A percentile compares a stretch with the other conserved stretches of the same genome.
Evolutionary conservation across 2,888 invertebrate genomes (phyloP).

Genomic region (Mesochorus sp.): DNA sequence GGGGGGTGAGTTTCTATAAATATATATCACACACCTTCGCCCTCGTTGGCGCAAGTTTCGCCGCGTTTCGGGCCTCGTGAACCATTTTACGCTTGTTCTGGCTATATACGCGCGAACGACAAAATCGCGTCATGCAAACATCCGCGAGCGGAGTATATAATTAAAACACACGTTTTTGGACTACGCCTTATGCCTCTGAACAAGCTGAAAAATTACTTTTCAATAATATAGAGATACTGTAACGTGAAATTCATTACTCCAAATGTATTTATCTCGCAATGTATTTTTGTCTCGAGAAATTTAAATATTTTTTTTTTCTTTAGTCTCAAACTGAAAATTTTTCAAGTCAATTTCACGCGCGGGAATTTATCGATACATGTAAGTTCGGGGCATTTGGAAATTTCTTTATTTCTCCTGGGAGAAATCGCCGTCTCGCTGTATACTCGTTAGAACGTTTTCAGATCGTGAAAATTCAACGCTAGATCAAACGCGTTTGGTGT

Average conservation of each 20-base stretch:
- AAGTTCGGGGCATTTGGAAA: too few species aligned
- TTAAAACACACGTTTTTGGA: slow-evolving; percentile 55
- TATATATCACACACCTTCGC: slow-evolving; percentile 62
- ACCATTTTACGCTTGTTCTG: slow-evolving; percentile 58
- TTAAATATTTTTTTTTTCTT: too few species aligned
- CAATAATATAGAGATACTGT: background rate
- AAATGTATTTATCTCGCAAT: too few species aligned
- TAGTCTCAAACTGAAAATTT: too few species aligned
- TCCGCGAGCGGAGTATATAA: slow-evolving; percentile 48
- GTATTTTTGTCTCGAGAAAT: slow-evolving; percentile 34
- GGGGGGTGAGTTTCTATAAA: slow-evolving; percentile 61
- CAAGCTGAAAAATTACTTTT: slow-evolving; percentile 46
- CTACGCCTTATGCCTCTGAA: background rate
- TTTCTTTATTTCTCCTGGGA: slow-evolving; percentile 49
- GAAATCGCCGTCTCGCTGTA: slow-evolving; percentile 40
- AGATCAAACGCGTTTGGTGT: slow-evolving; percentile 27
- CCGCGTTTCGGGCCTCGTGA: slow-evolving; percentile 57
- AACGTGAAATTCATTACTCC: slow-evolving; percentile 16
- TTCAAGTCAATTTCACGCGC: too few species aligned
- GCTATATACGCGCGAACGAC: slow-evolving; percentile 40
- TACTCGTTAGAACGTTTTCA: slow-evolving; percentile 34
- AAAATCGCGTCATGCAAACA: slow-evolving; percentile 45
- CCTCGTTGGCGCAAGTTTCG: slow-evolving; percentile 59
- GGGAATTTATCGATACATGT: too few species aligned
- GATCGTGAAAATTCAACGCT: slow-evolving; percentile 39